phyloP scores from a whole-genome alignment of 2,113 vertebrate species.

The Rhinichthys klamathensis region DNA sequence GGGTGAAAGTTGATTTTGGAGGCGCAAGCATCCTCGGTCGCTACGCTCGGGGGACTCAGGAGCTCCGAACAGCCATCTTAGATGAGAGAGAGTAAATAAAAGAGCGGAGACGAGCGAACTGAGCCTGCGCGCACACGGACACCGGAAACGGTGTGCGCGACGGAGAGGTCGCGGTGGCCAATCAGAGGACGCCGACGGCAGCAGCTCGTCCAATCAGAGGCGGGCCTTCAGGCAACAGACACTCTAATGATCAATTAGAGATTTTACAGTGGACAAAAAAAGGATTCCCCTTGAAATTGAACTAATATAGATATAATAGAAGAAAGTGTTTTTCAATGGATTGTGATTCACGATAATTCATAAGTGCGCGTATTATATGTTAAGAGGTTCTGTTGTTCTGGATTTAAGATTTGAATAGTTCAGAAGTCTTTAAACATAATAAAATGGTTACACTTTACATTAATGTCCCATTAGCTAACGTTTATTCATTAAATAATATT shows the following conservation, averaged over 20 bases:
- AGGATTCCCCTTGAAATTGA: slow-evolving; percentile 21
- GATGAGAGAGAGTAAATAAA: slow-evolving; percentile 83
- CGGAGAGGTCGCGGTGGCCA: slow-evolving; percentile 63
- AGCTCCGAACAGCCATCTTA: slow-evolving; percentile 81
- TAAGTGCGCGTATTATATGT: not conserved
- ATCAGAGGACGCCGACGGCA: slow-evolving; percentile 62
- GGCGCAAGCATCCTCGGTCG: slow-evolving; percentile 73
- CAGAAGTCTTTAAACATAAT: not conserved
- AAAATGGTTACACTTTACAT: too few species aligned
- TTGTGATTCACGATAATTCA: not conserved
- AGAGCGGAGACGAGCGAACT: slow-evolving; percentile 74
- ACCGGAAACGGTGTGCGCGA: slow-evolving; percentile 67
- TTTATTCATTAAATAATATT: not conserved
- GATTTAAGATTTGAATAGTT: not conserved
- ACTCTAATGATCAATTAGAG: slow-evolving; percentile 38
- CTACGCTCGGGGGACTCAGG: slow-evolving; percentile 76
- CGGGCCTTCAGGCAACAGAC: not conserved
- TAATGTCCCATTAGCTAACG: not conserved
- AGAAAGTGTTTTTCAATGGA: not conserved
- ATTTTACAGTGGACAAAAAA: not conserved
- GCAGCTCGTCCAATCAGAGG: slow-evolving; percentile 48
- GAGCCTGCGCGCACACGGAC: slow-evolving; percentile 71
- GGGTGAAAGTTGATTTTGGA: slow-evolving; percentile 73
- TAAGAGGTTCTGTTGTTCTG: not conserved
- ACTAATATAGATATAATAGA: slow-evolving; percentile 13